These are phyloP conservation scores for Fragum whitleyi DNA, from an alignment of 2,888 invertebrate genomes.

Conservation along the genomic window DNA sequence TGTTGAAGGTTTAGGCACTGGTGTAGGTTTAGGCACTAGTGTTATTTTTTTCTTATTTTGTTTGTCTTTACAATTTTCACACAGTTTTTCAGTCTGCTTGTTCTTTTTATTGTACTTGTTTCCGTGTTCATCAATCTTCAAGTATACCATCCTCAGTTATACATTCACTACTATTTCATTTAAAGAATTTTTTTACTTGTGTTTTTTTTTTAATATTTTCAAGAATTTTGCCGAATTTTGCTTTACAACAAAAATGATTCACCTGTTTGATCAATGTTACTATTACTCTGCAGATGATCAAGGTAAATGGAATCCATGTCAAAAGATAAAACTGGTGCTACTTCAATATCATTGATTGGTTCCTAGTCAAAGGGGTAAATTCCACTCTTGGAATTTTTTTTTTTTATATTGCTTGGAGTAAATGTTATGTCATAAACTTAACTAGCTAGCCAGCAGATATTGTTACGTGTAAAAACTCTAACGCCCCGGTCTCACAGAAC, in stretches of 20 bases:
- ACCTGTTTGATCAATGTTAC: not conserved
- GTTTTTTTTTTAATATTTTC: not conserved
- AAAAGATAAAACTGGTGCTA: too few species aligned
- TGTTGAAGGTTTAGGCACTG: constrained; percentile 14
- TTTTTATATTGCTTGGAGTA: not conserved
- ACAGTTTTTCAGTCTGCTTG: not conserved
- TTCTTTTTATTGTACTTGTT: not conserved
- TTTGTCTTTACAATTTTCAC: not conserved
- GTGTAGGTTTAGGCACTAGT: too few species aligned
- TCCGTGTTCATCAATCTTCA: constrained; percentile 5
- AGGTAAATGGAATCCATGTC: not conserved
- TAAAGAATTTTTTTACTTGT: not conserved
- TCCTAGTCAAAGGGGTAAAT: not conserved
- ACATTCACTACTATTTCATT: not conserved
- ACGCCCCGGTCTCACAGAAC: too few species aligned
- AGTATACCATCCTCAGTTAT: not conserved
- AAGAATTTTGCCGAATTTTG: not conserved
- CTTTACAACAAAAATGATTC: constrained; percentile 8
- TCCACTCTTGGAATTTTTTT: not conserved
- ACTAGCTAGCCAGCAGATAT: constrained; percentile 2
- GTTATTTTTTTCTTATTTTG: not conserved
- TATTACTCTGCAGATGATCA: too few species aligned
- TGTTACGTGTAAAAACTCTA: not conserved
- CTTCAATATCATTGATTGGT: not conserved
- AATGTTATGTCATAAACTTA: constrained; percentile 7